Conservation (phyloP, 2,113 vertebrate species). For the Todiramphus saurophagus region DNA sequence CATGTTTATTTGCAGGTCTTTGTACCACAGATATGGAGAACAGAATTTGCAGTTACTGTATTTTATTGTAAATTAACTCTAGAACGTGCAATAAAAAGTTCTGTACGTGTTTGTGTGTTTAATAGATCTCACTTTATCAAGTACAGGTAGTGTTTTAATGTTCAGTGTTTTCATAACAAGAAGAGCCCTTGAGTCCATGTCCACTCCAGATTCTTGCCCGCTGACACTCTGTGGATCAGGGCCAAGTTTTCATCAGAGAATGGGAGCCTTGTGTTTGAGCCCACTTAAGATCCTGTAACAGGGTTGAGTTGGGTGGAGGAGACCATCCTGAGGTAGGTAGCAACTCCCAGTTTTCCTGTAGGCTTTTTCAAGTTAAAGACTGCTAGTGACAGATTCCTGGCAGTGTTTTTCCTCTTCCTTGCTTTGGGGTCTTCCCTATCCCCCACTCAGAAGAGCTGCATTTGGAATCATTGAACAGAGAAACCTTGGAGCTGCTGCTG, state of each 20-base stretch:
- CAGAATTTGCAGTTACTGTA: not conserved
- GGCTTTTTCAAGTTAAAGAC: not conserved
- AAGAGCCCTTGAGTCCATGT: not conserved
- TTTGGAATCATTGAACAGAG: not conserved
- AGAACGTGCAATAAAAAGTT: constrained; percentile 19
- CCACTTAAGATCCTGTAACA: not conserved
- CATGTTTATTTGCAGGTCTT: not conserved
- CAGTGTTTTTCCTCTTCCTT: not conserved
- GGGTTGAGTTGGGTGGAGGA: not conserved
- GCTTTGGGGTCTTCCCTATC: not conserved
- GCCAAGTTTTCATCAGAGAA: not conserved
- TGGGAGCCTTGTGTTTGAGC: not conserved
- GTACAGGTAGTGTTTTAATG: not conserved
- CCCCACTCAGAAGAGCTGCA: not conserved
- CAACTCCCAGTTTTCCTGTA: not conserved
- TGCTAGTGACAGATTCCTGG: not conserved
- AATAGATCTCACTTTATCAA: not conserved
- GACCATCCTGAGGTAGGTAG: not conserved
- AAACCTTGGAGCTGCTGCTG: not conserved
- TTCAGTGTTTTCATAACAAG: not conserved
- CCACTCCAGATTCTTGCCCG: not conserved
- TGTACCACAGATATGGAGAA: not conserved
- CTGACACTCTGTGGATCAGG: not conserved
- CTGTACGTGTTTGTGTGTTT: not conserved
- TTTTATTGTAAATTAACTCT: not conserved